A percentile compares a stretch with the other conserved stretches of the same genome.
phyloP scores from a whole-genome alignment of 2,888 invertebrate species.

The Aporophyla lueneburgensis region DNA sequence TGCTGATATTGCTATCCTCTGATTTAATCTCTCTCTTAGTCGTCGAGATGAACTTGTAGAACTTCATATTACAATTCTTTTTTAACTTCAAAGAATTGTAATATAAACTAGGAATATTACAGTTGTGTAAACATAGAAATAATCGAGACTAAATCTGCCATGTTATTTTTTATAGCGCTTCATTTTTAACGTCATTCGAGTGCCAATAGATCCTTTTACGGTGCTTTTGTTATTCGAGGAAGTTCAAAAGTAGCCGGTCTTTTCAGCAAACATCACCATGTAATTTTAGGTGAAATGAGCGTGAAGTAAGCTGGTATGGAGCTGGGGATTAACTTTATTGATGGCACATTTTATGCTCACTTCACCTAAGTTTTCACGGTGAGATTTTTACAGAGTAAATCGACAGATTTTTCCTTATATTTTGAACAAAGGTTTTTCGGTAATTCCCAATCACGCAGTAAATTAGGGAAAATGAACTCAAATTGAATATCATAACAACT shows the following conservation, averaged over 20 bases:
- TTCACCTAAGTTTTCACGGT: no score
- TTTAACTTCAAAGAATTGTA: no score
- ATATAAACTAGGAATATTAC: not conserved
- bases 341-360: no score
- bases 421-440: not conserved
- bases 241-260: no score
- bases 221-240: not conserved
- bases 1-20: conserved; percentile 34
- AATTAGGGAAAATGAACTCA: not conserved
- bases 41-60: not conserved
- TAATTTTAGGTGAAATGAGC: no score
- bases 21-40: conserved; percentile 23
- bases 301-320: no score
- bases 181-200: not conserved
- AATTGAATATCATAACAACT: conserved; percentile 26
- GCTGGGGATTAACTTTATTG: no score
- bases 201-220: not conserved
- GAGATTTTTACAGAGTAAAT: no score
- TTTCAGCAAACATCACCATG: no score
- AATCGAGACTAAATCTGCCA: not conserved
- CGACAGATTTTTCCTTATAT: no score
- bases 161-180: not conserved
- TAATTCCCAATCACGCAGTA: not conserved
- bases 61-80: not conserved
- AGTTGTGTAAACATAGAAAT: not conserved